Percentiles rank a stretch among this genome's conserved stretches.
These are phyloP conservation scores for Pipistrellus pygmaeus DNA, from an alignment of 2,797 vertebrate genomes.

Conservation along the genomic window DNA sequence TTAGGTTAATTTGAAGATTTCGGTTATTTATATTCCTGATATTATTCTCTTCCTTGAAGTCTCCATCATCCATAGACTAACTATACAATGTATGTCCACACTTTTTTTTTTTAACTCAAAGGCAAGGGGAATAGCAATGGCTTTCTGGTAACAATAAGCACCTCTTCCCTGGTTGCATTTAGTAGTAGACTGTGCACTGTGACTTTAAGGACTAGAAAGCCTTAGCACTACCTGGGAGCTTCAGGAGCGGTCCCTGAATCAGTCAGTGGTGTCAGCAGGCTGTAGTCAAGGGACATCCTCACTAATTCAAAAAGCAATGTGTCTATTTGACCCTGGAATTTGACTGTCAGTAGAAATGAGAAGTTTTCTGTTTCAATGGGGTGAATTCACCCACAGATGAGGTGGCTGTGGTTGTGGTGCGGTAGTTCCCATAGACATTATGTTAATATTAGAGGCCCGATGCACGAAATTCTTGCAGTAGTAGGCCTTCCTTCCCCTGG, in stretches of 20 bases:
- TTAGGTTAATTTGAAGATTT: background rate
- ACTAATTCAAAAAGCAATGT: background rate
- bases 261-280: background rate
- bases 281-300: background rate
- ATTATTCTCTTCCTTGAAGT: background rate
- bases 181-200: background rate
- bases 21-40: background rate
- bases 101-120: background rate
- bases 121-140: background rate
- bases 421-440: background rate
- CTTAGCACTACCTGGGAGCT: background rate
- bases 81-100: background rate
- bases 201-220: background rate
- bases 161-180: background rate
- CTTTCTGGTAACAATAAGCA: background rate
- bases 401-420: background rate
- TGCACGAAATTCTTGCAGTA: too few species aligned
- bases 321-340: background rate
- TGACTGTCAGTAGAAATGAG: background rate
- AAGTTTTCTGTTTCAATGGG: background rate
- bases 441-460: background rate
- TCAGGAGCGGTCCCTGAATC: background rate
- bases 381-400: background rate
- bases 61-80: background rate
- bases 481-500: too few species aligned